A percentile compares a stretch with the other conserved stretches of the same genome.
These are phyloP conservation scores for Catamblyrhynchus diadema DNA, from an alignment of 2,797 vertebrate species.

Conservation along the genomic window DNA sequence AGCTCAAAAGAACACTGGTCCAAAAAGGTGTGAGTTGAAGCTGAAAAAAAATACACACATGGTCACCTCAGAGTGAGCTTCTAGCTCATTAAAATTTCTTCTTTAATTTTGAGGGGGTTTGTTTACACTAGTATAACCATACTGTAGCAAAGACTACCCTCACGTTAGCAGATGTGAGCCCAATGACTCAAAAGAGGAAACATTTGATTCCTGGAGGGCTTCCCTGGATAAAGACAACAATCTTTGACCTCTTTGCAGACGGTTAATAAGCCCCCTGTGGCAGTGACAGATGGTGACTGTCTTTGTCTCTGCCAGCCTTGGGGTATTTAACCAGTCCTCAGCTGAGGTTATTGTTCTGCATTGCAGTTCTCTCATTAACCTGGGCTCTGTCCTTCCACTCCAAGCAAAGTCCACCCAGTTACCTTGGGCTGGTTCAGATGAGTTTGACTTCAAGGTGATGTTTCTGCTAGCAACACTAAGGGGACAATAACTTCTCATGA, in stretches of 20 bases:
- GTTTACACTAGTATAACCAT: not conserved
- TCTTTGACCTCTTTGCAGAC: not conserved
- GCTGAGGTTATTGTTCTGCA: not conserved
- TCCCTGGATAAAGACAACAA: not conserved
- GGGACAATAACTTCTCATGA: not conserved
- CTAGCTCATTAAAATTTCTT: not conserved
- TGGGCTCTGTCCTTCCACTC: not conserved
- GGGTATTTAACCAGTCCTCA: not conserved
- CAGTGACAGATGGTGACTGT: not conserved
- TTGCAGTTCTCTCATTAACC: not conserved
- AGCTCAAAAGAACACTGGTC: constrained; percentile 89
- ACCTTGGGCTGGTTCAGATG: not conserved
- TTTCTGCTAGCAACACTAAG: not conserved
- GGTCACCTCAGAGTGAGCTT: not conserved
- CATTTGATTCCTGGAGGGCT: not conserved
- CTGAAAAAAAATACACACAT: constrained; percentile 49
- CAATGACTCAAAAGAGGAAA: not conserved
- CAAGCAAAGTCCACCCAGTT: not conserved
- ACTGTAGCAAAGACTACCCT: not conserved
- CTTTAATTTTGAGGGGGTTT: fast-evolving
- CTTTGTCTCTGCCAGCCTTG: not conserved
- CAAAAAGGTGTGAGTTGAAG: constrained; percentile 83
- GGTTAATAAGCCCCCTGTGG: fast-evolving
- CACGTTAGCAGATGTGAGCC: fast-evolving
- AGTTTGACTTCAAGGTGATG: not conserved